phyloP scores from a whole-genome alignment of 2,113 vertebrate species.

The Lynx canadensis region DNA sequence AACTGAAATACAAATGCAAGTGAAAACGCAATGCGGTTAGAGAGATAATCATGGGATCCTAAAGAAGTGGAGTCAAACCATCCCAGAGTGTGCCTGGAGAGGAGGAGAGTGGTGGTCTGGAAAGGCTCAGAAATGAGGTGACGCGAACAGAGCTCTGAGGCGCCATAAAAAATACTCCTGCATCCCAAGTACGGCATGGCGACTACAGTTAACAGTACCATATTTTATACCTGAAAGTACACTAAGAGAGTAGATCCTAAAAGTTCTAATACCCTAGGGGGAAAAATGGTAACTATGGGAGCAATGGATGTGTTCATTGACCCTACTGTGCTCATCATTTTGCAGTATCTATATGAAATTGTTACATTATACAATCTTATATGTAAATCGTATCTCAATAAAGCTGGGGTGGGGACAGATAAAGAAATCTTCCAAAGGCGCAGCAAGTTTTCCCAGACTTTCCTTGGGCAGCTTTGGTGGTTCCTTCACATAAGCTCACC shows the following conservation, averaged over 20 bases:
- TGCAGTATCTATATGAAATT: neutral
- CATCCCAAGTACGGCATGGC: neutral
- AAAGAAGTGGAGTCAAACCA: neutral
- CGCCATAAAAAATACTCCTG: neutral
- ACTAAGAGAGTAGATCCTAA: neutral
- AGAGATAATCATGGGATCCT: neutral
- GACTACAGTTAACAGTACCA: neutral
- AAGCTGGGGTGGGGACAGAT: neutral
- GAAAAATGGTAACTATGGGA: neutral
- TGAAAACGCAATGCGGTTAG: neutral
- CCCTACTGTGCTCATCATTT: neutral
- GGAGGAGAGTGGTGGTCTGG: neutral
- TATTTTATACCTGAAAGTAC: neutral
- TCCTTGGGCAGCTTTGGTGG: neutral
- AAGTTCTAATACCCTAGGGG: neutral
- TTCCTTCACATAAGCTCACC: neutral
- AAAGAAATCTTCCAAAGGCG: neutral
- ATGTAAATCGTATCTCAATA: neutral
- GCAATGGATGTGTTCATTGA: neutral
- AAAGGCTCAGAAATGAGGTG: neutral
- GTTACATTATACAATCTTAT: neutral
- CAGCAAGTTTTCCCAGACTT: neutral
- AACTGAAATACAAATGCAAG: constrained; percentile 2
- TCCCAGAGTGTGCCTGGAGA: neutral
- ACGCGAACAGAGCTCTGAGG: neutral